A percentile compares a stretch with the other conserved stretches of the same genome.
Evolutionary conservation across 2,888 invertebrate genomes (phyloP).

Genomic region (Philopedon plagiatum): DNA sequence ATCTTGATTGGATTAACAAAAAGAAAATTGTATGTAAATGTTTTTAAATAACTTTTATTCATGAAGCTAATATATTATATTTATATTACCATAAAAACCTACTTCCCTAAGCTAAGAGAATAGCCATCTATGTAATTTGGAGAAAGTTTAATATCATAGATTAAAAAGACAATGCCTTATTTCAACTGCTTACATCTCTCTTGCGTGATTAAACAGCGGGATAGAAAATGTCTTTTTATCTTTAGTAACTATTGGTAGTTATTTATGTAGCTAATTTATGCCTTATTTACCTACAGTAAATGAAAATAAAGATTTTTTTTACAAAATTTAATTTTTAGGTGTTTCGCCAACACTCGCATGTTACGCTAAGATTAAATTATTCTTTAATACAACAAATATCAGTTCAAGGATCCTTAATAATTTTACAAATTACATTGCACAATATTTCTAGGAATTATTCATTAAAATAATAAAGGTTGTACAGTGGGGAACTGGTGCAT

Average conservation of each 20-base stretch:
- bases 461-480: too few species aligned
- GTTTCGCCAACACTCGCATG: too few species aligned
- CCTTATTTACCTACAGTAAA: too few species aligned
- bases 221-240: slow-evolving; percentile 1
- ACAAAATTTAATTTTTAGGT: too few species aligned
- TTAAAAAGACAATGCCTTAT: slow-evolving; percentile 2
- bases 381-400: too few species aligned
- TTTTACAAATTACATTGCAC: too few species aligned
- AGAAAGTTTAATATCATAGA: slow-evolving; percentile 4
- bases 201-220: slow-evolving; percentile 5
- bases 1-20: not conserved
- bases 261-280: too few species aligned
- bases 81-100: not conserved
- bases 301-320: too few species aligned
- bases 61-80: not conserved
- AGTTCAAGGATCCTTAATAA: too few species aligned
- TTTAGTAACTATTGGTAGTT: not conserved
- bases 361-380: too few species aligned
- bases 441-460: too few species aligned
- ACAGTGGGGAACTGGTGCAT: too few species aligned
- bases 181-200: not conserved
- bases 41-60: slow-evolving; percentile 5
- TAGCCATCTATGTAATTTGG: not conserved
- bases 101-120: not conserved
- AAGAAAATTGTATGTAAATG: slow-evolving; percentile 15